Base-by-base conservation (phyloP, 2,797 vertebrate genomes). In the Erethizon dorsatum region DNA sequence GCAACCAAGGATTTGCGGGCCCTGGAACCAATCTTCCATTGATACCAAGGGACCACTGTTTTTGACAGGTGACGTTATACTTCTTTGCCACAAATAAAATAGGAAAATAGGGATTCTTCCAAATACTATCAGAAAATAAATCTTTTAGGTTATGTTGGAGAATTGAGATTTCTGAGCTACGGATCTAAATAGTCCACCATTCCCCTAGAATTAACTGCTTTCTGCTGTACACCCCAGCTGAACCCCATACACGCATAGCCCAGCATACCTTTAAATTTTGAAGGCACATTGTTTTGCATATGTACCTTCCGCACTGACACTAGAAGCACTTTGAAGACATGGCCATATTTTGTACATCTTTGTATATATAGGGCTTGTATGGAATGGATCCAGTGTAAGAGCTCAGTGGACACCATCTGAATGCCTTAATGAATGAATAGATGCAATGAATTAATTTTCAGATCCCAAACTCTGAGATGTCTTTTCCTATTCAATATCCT, bases 91-190 rank as follows among this genome's bases (percentile, higher is more conserved):
- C 69, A 83, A 97, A 83, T 79, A 80, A 54, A 92, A 57, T 5
- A 88, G 61, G 31, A 91, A 78, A 41, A 83, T 28, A 13, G 41
- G 89, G 90, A 96, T 57, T 47, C 78, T 52, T 95, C 54, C 79
- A 92, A 83, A 31, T 18, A 97, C 92, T 78, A 77, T 94, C 59
- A 91, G 37, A 94, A 97, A 97, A 96, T 4, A 77, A 26, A 86
- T 1, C 26, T 78, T 93, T 54, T 24, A 63, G 45, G 65, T n/a
- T 54, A 80, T 1, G 6, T n/a, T 5, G 28, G 12, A 88, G 85
- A 90, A 65, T 17, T 37, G 6, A 54, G 1, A 17, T 83, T 33
- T 88, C 65, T 75, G 57, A 47, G 10, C 26, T 79, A 10, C 18
- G 31, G n/a, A 14, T 31, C 84, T 71, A 65, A 77, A 41, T 69